Percentiles rank a stretch among this genome's conserved stretches.
Evolutionary conservation across 2,888 invertebrate genomes (phyloP).

Genomic region (Poecilus cupreus): DNA sequence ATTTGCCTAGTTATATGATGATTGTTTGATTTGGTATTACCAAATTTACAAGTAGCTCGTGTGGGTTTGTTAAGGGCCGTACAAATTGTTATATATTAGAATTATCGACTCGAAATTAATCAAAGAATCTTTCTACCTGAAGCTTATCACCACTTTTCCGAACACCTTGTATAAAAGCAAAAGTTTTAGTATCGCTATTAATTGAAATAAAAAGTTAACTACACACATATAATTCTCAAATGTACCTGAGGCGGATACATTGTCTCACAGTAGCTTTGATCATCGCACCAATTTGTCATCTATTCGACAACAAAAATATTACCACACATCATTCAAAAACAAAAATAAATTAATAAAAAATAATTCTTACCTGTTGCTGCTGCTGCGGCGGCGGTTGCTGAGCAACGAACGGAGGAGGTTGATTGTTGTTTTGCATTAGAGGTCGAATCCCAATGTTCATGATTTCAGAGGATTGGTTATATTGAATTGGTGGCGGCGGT

Average conservation of each 20-base stretch:
- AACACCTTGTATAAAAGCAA: no score
- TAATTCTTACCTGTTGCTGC: conserved; percentile 9
- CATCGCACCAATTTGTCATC: conserved; percentile 49
- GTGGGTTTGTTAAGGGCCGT: no score
- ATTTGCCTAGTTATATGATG: no score
- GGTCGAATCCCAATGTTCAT: conserved; percentile 31
- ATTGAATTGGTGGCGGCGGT: conserved; percentile 19
- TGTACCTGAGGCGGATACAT: conserved; percentile 39
- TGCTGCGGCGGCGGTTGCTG: conserved; percentile 10
- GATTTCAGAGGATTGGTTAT: conserved; percentile 15
- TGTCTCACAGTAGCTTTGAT: conserved; percentile 23
- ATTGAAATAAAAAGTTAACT: background rate
- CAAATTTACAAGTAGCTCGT: no score
- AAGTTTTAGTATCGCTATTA: background rate
- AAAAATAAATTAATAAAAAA: background rate
- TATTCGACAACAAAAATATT: conserved; percentile 12
- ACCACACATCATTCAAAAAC: background rate
- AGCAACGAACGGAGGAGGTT: background rate
- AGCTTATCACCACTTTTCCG: no score
- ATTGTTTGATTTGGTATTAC: no score
- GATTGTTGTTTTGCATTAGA: conserved; percentile 15
- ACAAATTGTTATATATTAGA: no score
- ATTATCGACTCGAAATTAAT: no score
- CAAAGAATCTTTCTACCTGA: no score
- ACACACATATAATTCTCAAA: conserved; percentile 22